These are phyloP conservation scores for Argya squamiceps DNA, from an alignment of 2,797 vertebrate genomes.

Conservation along the genomic window DNA sequence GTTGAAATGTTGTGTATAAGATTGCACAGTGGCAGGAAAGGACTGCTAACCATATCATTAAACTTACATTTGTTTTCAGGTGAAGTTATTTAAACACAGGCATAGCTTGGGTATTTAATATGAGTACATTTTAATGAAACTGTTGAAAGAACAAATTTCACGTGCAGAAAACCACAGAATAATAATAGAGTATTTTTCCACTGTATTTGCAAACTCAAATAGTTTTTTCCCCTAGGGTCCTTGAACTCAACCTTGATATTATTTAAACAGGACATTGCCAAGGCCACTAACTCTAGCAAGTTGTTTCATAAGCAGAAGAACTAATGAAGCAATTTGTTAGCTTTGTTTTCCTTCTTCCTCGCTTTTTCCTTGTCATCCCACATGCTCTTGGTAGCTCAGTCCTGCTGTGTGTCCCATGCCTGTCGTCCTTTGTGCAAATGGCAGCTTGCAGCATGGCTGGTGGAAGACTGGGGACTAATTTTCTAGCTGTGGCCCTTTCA, in stretches of 20 bases:
- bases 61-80: conserved; percentile 20
- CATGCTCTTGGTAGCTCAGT: neutral
- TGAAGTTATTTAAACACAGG: conserved; percentile 9
- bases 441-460: neutral
- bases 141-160: conserved; percentile 53
- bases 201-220: conserved; percentile 35
- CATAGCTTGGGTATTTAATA: conserved; percentile 4
- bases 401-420: rapidly evolving
- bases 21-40: neutral
- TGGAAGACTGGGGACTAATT: neutral
- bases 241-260: conserved; percentile 35
- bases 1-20: neutral
- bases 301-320: neutral
- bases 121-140: conserved; percentile 36
- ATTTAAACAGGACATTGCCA: conserved; percentile 44
- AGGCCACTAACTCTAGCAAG: conserved; percentile 2
- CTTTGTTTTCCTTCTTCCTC: neutral
- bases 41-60: neutral
- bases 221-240: conserved; percentile 17
- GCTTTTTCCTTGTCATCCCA: neutral
- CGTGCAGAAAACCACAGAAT: conserved; percentile 27
- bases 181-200: conserved; percentile 52
- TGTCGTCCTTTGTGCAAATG: neutral
- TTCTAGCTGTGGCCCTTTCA: neutral
- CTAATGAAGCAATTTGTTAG: conserved; percentile 7